Evolutionary conservation across 2,888 invertebrate genomes (phyloP), one percentile per base, ranked within the genome.

Genomic region (Creontiades dilutus): DNA sequence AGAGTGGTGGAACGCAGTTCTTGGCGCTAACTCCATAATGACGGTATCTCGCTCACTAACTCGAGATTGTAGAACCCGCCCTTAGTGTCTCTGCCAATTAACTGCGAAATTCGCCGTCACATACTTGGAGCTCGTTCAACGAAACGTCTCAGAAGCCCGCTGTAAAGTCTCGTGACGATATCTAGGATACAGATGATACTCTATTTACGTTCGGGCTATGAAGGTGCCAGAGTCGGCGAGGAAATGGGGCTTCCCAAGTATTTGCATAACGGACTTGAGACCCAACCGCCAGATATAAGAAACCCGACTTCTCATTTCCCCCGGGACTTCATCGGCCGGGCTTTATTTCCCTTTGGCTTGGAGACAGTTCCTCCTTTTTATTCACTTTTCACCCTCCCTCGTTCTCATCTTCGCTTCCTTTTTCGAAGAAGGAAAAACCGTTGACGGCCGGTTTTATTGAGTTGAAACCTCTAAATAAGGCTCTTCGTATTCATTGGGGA

Each of bases 251-350:
- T 23, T 16, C 61, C 4, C 19, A 61, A 61, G n/a, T 23, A 61
- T 61, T 61, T 61, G 61, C 61, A 61, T n/a, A 23, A 9, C n/a
- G 19, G 61, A 19, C 48, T 48, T 61, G 61, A 19, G 19, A 9
- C 61, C n/a, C 19, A 5, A 4, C 19, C 19, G n/a, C 11, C 61
- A 19, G 61, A 61, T 61, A 61, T 61, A 81, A 48, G 47, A 81
- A 48, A 81, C 2, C 81, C 2, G 81, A 48, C 81, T 37, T 81
- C 48, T 81, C 81, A 81, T 81, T 81, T 81, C 81, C 80, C 80
- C 47, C 12, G 47, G 80, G 80, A 80, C 80, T 47, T 80, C 80
- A 80, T n/a, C n/a, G 37, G n/a, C n/a, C 14, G n/a, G n/a, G 5
- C 7, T n/a, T 81, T 61, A 61, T 61, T 48, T 81, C 19, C 81